These are phyloP conservation scores for Bovichtus variegatus DNA, from an alignment of 2,797 vertebrate species.

Conservation along the genomic window DNA sequence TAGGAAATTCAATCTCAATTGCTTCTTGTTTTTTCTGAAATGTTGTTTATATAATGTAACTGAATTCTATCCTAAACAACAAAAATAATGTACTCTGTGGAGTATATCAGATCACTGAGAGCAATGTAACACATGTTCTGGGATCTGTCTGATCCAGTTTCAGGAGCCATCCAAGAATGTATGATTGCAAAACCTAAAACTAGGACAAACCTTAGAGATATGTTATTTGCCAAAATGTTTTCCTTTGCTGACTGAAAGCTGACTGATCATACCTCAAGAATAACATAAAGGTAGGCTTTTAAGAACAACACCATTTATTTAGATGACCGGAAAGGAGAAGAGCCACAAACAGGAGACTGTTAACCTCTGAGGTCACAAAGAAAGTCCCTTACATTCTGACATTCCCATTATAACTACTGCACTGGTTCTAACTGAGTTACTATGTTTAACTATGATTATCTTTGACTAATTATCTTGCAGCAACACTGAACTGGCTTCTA, in stretches of 20 bases:
- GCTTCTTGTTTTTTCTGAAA: background rate
- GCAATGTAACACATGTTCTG: background rate
- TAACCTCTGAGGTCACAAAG: background rate
- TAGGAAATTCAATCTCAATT: background rate
- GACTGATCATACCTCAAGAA: background rate
- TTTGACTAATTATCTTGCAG: background rate
- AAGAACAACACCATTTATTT: background rate
- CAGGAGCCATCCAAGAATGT: constrained; percentile 9
- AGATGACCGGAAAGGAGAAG: background rate
- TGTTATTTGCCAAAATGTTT: background rate
- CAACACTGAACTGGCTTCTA: background rate
- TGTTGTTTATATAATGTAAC: background rate
- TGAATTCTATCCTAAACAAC: background rate
- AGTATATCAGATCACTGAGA: constrained; percentile 1
- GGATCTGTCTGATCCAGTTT: constrained; percentile 5
- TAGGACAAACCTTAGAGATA: constrained; percentile 7
- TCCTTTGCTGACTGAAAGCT: background rate
- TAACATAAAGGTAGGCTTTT: background rate
- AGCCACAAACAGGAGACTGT: constrained; percentile 7
- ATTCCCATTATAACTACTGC: background rate
- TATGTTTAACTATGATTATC: background rate
- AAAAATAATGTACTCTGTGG: background rate
- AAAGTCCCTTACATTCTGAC: background rate
- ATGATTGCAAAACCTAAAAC: constrained; percentile 11
- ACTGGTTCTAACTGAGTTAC: background rate